Percentiles rank a stretch among this genome's conserved stretches.
phyloP scores from a whole-genome alignment of 2,113 vertebrate genomes.

The Mellivora capensis region DNA sequence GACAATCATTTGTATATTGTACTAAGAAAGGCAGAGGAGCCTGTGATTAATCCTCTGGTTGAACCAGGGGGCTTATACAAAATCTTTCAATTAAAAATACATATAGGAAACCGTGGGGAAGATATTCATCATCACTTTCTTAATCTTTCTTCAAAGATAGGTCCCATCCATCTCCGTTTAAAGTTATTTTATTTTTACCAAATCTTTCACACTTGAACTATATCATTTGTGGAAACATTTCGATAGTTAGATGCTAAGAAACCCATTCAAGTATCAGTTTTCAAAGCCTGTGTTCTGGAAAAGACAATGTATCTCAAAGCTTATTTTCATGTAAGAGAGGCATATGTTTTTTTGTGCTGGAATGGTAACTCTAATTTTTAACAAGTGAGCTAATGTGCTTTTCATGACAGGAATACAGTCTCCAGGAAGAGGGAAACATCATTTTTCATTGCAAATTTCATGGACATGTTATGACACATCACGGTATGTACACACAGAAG shows the following conservation, averaged over 20 bases:
- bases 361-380: background rate
- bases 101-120: background rate
- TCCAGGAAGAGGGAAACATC: background rate
- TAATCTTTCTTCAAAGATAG: background rate
- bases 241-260: background rate
- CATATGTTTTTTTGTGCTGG: background rate
- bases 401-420: background rate
- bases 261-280: background rate
- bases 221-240: background rate
- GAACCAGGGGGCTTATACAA: background rate
- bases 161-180: background rate
- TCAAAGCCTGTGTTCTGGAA: background rate
- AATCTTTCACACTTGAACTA: background rate
- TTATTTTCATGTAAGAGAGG: background rate
- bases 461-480: background rate
- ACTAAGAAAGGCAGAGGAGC: background rate
- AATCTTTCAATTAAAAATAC: background rate
- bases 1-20: background rate
- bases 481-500: accelerated
- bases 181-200: background rate
- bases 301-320: background rate
- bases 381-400: background rate
- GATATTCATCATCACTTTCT: background rate
- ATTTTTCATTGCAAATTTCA: background rate
- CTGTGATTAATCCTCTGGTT: background rate